These are phyloP conservation scores for Globodera ellingtonae DNA, from an alignment of 1,140 invertebrate species.

Conservation along the genomic window DNA sequence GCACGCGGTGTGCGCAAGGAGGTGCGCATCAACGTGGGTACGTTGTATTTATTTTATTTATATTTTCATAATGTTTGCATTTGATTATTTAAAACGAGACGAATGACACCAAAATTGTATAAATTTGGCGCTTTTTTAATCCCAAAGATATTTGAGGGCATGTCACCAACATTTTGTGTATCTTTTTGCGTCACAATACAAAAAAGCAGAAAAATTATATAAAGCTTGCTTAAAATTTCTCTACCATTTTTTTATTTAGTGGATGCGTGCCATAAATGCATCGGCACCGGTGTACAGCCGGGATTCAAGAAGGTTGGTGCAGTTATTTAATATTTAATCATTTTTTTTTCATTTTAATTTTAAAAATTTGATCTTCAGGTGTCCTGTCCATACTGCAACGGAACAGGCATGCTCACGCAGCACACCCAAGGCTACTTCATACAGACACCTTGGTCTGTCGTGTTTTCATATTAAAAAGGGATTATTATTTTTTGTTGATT, in stretches of 20 bases:
- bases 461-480: background rate
- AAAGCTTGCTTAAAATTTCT: too few species aligned
- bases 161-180: too few species aligned
- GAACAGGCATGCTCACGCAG: conserved; percentile 74
- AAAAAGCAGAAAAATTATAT: too few species aligned
- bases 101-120: too few species aligned
- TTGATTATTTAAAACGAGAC: too few species aligned
- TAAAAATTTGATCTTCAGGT: conserved; percentile 48
- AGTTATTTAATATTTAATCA: conserved; percentile 1
- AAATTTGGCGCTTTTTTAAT: too few species aligned
- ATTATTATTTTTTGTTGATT: background rate
- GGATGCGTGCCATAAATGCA: conserved; percentile 87
- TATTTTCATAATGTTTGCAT: too few species aligned
- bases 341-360: background rate
- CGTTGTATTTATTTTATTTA: background rate
- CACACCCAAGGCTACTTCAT: conserved; percentile 86
- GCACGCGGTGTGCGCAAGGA: conserved; percentile 93
- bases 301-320: conserved; percentile 79
- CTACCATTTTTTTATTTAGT: conserved; percentile 66
- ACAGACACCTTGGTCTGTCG: conserved; percentile 80
- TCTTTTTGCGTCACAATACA: too few species aligned
- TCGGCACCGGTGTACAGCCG: conserved; percentile 79
- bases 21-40: conserved; percentile 79
- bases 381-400: conserved; percentile 86
- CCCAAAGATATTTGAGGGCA: too few species aligned